phyloP scores from a whole-genome alignment of 1,140 invertebrate species.

The Lepidurus couesii region DNA sequence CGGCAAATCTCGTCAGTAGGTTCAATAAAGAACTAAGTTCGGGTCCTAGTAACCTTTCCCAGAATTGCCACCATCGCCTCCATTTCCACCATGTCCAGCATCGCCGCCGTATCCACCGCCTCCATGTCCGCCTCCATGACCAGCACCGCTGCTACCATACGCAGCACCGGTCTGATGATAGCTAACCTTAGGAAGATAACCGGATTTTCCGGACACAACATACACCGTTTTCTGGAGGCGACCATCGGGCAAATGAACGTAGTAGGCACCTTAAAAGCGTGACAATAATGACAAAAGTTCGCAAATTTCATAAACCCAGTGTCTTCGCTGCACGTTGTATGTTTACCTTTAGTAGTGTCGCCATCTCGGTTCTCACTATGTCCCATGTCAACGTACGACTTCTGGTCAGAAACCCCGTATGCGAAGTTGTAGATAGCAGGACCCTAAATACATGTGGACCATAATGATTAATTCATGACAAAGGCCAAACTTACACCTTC shows the following conservation, averaged over 20 bases:
- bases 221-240: conserved; percentile 38
- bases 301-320: neutral
- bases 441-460: too few relatives aligned
- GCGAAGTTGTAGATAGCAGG: conserved; percentile 37
- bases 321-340: too few relatives aligned
- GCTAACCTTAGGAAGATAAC: conserved; percentile 37
- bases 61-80: neutral
- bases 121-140: too few relatives aligned
- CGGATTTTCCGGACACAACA: conserved; percentile 35
- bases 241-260: conserved; percentile 39
- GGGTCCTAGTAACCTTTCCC: neutral
- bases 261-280: conserved; percentile 27
- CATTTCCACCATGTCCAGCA: neutral
- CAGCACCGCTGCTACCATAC: too few relatives aligned
- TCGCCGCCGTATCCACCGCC: neutral
- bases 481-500: too few relatives aligned
- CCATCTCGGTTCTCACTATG: conserved; percentile 39
- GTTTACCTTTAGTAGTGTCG: conserved; percentile 35
- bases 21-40: too few relatives aligned
- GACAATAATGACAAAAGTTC: too few relatives aligned
- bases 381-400: conserved; percentile 36
- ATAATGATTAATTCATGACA: too few relatives aligned
- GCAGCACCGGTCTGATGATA: conserved; percentile 31
- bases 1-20: too few relatives aligned
- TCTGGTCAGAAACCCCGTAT: conserved; percentile 38